Conservation (phyloP, 2,797 vertebrate genomes). For the Falco concolor region DNA sequence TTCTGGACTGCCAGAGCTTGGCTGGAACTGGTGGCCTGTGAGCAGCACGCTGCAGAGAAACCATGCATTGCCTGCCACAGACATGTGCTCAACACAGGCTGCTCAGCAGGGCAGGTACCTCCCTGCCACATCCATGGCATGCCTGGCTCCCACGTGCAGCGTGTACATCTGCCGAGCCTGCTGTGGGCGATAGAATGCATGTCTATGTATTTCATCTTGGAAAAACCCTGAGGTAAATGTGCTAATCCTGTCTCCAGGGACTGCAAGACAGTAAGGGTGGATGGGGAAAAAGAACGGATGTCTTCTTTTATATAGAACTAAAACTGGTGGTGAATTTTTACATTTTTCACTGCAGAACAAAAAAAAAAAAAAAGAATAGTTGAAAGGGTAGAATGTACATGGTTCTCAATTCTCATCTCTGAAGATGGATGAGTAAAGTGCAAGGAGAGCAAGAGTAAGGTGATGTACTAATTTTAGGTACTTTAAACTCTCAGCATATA, state of each 20-base stretch:
- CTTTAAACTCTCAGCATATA: not conserved
- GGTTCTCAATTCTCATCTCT: not conserved
- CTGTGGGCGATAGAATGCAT: rapidly evolving
- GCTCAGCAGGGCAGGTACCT: rapidly evolving
- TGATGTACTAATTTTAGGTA: not conserved
- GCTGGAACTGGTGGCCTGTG: not conserved
- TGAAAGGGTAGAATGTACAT: not conserved
- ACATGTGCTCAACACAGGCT: rapidly evolving
- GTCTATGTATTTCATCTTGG: not conserved
- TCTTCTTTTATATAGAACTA: not conserved
- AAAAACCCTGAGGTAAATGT: too few relatives aligned
- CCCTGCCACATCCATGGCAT: rapidly evolving
- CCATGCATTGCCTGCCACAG: rapidly evolving
- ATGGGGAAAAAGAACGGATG: not conserved
- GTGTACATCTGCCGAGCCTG: rapidly evolving
- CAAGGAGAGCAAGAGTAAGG: not conserved
- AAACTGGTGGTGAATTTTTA: not conserved
- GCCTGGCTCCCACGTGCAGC: rapidly evolving
- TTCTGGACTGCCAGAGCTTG: not conserved
- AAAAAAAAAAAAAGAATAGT: not conserved
- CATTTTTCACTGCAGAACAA: not conserved
- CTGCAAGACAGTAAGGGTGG: not conserved
- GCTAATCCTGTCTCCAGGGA: not conserved
- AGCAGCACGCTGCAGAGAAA: rapidly evolving
- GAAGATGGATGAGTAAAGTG: not conserved